Percentiles rank a stretch among this genome's conserved stretches.
Conservation (phyloP, 1,140 invertebrate species). For the Drosophila setifemur region DNA sequence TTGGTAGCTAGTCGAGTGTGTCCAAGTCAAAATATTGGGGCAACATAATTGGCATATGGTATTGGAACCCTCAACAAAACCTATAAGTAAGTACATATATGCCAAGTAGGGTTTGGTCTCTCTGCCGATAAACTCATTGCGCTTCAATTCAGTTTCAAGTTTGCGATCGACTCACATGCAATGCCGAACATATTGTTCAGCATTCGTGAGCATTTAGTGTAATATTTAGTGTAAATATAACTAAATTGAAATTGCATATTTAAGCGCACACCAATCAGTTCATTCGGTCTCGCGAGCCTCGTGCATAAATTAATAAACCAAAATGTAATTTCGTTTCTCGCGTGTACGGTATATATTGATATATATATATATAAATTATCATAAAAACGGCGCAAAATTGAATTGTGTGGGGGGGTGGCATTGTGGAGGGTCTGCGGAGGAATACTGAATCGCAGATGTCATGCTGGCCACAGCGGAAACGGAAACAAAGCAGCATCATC, state of each 20-base stretch:
- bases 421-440: not conserved
- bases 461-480: constrained; percentile 56
- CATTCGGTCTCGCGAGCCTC: constrained; percentile 21
- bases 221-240: constrained; percentile 17
- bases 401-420: constrained; percentile 25
- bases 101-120: not conserved
- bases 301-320: constrained; percentile 44
- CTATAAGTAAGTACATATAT: not conserved
- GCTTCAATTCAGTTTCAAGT: constrained; percentile 31
- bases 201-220: not conserved
- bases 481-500: constrained; percentile 69
- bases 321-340: constrained; percentile 37
- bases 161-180: constrained; percentile 12
- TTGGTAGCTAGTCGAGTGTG: constrained; percentile 50
- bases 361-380: constrained; percentile 43
- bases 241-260: constrained; percentile 12
- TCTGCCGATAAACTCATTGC: constrained; percentile 10
- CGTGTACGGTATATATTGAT: constrained; percentile 36
- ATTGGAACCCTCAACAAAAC: not conserved
- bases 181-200: not conserved
- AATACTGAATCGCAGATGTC: constrained; percentile 38
- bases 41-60: constrained; percentile 60
- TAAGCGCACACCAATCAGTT: constrained; percentile 20
- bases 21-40: constrained; percentile 47
- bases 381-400: constrained; percentile 41